These are phyloP conservation scores for Oryzias dopingdopingensis DNA, from an alignment of 2,797 vertebrate genomes.

Conservation along the genomic window DNA sequence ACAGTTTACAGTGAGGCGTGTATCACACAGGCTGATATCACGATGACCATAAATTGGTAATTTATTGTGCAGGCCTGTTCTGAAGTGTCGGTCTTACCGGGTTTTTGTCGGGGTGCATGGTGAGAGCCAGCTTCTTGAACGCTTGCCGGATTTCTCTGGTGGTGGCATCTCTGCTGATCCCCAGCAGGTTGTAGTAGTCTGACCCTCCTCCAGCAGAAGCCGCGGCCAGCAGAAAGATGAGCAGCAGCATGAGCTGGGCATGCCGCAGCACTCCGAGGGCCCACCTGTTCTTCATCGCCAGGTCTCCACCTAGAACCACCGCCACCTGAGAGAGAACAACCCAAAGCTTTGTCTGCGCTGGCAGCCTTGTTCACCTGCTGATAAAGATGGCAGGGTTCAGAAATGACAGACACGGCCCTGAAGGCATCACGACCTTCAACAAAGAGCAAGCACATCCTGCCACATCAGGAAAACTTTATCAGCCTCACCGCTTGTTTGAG, in stretches of 20 bases:
- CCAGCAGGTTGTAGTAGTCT: conserved; percentile 90
- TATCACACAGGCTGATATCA: too few species aligned
- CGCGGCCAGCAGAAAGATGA: conserved; percentile 61
- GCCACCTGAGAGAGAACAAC: conserved; percentile 6
- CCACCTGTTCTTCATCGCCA: conserved; percentile 25
- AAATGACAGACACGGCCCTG: neutral
- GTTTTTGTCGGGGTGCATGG: conserved; percentile 97
- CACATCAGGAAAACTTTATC: neutral
- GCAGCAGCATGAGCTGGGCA: conserved; percentile 40
- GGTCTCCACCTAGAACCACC: conserved; percentile 2
- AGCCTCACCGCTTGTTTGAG: too few species aligned
- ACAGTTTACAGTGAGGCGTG: too few species aligned
- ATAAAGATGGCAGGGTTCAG: neutral
- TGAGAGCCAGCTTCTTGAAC: conserved; percentile 95
- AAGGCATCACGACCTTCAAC: neutral
- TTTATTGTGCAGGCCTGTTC: too few species aligned
- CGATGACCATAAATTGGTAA: too few species aligned
- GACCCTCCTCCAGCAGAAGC: conserved; percentile 69
- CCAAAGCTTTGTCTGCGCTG: neutral
- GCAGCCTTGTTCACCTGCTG: neutral
- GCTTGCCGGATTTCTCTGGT: conserved; percentile 93
- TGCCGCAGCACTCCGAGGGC: neutral
- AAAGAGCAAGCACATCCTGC: neutral
- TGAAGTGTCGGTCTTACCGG: conserved; percentile 67
- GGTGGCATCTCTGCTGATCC: conserved; percentile 85